Evolutionary conservation across 2,797 vertebrate species (phyloP).

Genomic region (Peromyscus melanophrys): DNA sequence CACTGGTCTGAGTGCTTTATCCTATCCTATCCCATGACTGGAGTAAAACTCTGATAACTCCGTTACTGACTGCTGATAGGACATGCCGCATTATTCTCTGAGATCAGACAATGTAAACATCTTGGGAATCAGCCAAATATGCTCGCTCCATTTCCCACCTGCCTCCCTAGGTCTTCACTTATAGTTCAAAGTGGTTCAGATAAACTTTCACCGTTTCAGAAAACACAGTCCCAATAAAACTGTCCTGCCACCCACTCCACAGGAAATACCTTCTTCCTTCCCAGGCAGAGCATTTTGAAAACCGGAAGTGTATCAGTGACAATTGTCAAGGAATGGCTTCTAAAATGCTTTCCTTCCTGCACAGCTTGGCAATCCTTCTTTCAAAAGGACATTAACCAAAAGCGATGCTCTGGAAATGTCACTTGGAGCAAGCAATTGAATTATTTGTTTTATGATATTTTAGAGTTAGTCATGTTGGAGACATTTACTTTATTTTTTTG

Average conservation of each 20-base stretch:
- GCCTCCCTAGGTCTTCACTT: neutral
- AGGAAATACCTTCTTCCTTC: constrained; percentile 40
- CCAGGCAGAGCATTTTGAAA: constrained; percentile 58
- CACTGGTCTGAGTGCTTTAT: neutral
- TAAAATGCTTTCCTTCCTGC: constrained; percentile 28
- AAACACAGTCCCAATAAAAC: constrained; percentile 51
- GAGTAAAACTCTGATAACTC: neutral
- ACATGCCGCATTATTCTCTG: neutral
- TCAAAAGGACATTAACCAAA: constrained; percentile 72
- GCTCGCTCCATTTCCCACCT: neutral
- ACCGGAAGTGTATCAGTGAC: constrained; percentile 75
- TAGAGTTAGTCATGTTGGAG: constrained; percentile 58
- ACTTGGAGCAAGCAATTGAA: constrained; percentile 61
- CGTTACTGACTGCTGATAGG: no score
- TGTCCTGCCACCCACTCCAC: neutral
- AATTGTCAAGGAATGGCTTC: constrained; percentile 73
- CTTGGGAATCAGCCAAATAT: neutral
- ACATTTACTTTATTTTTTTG: constrained; percentile 49
- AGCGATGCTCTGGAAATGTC: constrained; percentile 53
- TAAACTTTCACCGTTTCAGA: constrained; percentile 39
- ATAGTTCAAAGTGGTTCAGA: neutral
- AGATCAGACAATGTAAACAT: neutral
- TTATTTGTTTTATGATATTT: constrained; percentile 70
- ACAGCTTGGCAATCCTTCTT: constrained; percentile 19
- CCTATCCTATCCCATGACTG: fast-evolving